Evolutionary conservation across 2,888 invertebrate species (phyloP).

Genomic region (Synergus umbraculus): DNA sequence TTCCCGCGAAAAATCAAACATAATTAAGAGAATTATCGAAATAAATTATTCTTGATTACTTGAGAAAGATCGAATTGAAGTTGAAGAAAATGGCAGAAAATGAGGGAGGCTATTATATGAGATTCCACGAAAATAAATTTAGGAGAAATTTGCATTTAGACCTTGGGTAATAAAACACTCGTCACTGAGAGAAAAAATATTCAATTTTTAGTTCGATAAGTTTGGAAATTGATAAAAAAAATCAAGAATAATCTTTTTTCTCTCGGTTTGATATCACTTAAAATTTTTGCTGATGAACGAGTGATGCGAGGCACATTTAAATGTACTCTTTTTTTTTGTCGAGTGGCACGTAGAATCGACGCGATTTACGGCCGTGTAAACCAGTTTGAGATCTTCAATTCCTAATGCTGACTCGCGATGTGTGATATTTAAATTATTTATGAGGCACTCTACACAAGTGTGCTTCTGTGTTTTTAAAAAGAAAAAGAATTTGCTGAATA

Average conservation of each 20-base stretch:
- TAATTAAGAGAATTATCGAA: background rate
- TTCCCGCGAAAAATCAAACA: background rate
- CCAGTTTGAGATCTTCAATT: slow-evolving; percentile 40
- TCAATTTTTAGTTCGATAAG: background rate
- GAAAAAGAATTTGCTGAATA: slow-evolving; percentile 33
- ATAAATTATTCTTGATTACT: too few relatives aligned
- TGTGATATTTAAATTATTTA: slow-evolving; percentile 42
- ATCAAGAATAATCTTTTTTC: background rate
- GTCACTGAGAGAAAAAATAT: background rate
- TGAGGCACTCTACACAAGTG: slow-evolving; percentile 39
- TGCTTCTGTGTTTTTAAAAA: slow-evolving; percentile 35
- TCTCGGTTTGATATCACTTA: background rate
- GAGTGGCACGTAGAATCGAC: slow-evolving; percentile 37
- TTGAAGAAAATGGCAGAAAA: too few relatives aligned
- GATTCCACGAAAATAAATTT: background rate
- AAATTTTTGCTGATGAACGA: slow-evolving; percentile 30
- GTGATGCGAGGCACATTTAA: slow-evolving; percentile 28
- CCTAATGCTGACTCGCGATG: slow-evolving; percentile 40
- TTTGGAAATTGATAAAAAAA: too few relatives aligned
- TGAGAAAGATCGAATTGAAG: too few relatives aligned
- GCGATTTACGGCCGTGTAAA: slow-evolving; percentile 34
- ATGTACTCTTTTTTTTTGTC: slow-evolving; percentile 30
- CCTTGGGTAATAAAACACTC: background rate
- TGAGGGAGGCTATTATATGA: background rate
- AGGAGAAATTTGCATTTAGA: background rate